Evolutionary conservation across 2,888 invertebrate species (phyloP).

Genomic region (Lacanobia wlatinum): DNA sequence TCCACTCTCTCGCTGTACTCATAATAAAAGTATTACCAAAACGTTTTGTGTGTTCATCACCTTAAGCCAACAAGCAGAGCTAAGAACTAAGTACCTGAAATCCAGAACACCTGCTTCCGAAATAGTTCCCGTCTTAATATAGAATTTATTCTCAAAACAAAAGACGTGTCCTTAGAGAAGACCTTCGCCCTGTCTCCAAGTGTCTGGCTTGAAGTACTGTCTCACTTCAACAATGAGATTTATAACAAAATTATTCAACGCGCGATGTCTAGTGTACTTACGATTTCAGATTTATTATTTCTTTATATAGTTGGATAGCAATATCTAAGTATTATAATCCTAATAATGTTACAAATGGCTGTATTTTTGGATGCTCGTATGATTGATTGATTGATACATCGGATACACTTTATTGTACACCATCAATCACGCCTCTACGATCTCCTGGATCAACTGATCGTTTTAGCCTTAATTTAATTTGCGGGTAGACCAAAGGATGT

Average conservation of each 20-base stretch:
- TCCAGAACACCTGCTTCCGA: not conserved
- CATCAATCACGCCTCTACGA: too few species aligned
- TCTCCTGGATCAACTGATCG: too few species aligned
- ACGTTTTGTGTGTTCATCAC: too few species aligned
- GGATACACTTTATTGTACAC: too few species aligned
- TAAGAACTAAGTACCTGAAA: not conserved
- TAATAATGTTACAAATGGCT: not conserved
- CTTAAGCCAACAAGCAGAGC: not conserved
- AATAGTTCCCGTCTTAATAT: not conserved
- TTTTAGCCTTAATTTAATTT: too few species aligned
- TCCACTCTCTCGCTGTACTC: too few species aligned
- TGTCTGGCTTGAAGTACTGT: slow-evolving; percentile 30
- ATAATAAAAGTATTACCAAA: too few species aligned
- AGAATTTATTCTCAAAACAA: slow-evolving; percentile 11
- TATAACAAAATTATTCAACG: slow-evolving; percentile 38
- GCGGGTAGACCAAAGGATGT: too few species aligned
- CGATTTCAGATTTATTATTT: slow-evolving; percentile 13
- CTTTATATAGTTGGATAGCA: not conserved
- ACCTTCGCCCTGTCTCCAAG: slow-evolving; percentile 21
- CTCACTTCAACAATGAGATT: slow-evolving; percentile 25
- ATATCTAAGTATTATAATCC: too few species aligned
- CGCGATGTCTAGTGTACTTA: slow-evolving; percentile 17
- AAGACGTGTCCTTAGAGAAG: slow-evolving; percentile 9
- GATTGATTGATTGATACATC: too few species aligned
- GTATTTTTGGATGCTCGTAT: not conserved